Base-by-base conservation (phyloP, 2,888 invertebrate genomes). In the Dendrolimus houi region DNA sequence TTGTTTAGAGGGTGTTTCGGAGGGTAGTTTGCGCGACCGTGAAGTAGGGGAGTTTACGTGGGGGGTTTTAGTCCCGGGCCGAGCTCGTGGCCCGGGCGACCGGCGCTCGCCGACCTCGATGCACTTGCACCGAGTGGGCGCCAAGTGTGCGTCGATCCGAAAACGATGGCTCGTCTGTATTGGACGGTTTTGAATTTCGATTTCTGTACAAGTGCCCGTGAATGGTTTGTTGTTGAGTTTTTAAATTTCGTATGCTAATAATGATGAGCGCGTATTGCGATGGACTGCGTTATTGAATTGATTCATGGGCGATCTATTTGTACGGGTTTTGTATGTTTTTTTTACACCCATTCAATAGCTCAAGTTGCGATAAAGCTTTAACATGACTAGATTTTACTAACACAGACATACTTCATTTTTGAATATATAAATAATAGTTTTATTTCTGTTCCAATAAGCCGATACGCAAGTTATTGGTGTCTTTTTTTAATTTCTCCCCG, bases 41-140 rank as follows among this genome's bases (percentile, higher is more conserved):
- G 47, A 47, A 47, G 47, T 47, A 7, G 78, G 76, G 80, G 74
- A 75, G 77, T 80, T 77, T 81, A 73, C 78, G 76, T 75, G 66
- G 70, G 69, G 64, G 66, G 67, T 72, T 69, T 63, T 70, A 73
- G 72, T 79, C 83, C 85, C 81, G 85, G 84, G 81, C 77, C 71
- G 64, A 81, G 83, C 85, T 84, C 76, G 86, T 83, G 79, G 81
- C 87, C 85, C 82, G 81, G 87, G 81, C 81, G 80, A 83, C 85
- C 74, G 75, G 63, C 61, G 65, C 62, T 69, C 71, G 62, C 69
- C 66, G 64, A 47, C 47, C 68, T 67, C 66, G 72, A 69, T 86
- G 85, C 86, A 86, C 76, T 81, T 82, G 81, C 81, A 79, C 77
- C 72, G 72, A 75, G 75, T 72, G 67, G 64, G 68, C 70, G 72